Evolutionary conservation across 2,888 invertebrate genomes (phyloP).

Genomic region (Allolobophora icterica): DNA sequence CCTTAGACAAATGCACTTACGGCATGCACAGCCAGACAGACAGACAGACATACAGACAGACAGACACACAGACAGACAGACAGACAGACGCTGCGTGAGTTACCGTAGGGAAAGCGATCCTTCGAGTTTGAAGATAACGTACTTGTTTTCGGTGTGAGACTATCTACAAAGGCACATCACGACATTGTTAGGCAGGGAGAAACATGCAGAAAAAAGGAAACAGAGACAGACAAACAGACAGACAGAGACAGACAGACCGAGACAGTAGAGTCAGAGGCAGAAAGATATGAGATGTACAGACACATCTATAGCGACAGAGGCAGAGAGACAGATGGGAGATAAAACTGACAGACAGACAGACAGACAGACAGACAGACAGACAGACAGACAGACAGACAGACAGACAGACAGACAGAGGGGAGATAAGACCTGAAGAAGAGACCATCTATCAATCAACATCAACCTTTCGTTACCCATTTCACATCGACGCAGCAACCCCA

Average conservation of each 20-base stretch:
- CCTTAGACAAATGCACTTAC: background rate
- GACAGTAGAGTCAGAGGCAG: background rate
- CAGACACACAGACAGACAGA: background rate
- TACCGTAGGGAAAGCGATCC: background rate
- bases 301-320: background rate
- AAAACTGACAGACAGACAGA: background rate
- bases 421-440: background rate
- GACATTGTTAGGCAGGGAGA: background rate
- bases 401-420: background rate
- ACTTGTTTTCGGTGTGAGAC: background rate
- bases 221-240: constrained; percentile 19
- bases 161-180: background rate
- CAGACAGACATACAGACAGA: background rate
- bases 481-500: background rate
- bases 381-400: background rate
- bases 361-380: background rate
- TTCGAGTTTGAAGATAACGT: background rate
- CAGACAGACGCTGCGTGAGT: background rate
- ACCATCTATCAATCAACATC: background rate
- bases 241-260: constrained; percentile 22
- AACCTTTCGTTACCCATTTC: background rate
- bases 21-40: too few species aligned
- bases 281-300: background rate
- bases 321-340: background rate
- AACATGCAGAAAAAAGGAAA: constrained; percentile 26